Conservation (phyloP, 1,140 invertebrate genomes). For the Heterodera carotae region DNA sequence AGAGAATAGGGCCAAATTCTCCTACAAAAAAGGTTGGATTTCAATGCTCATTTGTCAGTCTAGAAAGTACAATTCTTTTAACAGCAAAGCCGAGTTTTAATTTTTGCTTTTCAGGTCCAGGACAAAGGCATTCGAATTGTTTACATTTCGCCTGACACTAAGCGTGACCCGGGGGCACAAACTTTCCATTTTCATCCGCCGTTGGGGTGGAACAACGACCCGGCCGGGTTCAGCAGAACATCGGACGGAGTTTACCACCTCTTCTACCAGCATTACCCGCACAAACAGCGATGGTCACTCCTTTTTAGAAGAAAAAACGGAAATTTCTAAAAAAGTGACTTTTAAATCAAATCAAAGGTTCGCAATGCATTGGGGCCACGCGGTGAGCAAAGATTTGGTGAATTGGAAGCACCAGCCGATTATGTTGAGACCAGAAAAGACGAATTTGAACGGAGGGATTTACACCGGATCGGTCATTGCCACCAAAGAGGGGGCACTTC, state of each 20-base stretch:
- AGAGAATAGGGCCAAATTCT: no score
- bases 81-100: no score
- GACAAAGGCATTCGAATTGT: slow-evolving; percentile 6
- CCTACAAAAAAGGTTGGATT: no score
- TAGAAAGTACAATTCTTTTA: no score
- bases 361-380: slow-evolving; percentile 25
- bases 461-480: slow-evolving; percentile 18
- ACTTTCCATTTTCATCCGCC: slow-evolving; percentile 24
- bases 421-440: slow-evolving; percentile 7
- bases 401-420: slow-evolving; percentile 27
- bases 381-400: slow-evolving; percentile 10
- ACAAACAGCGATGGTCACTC: slow-evolving; percentile 14
- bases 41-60: no score
- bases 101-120: slow-evolving; percentile 1
- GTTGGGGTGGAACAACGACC: slow-evolving; percentile 30
- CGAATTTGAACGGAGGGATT: not conserved
- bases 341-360: not conserved
- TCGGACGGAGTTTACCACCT: slow-evolving; percentile 16
- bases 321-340: not conserved
- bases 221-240: slow-evolving; percentile 24
- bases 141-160: slow-evolving; percentile 10
- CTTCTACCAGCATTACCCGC: slow-evolving; percentile 26
- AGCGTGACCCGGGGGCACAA: not conserved
- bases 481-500: not conserved
- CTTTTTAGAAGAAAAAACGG: not conserved